phyloP scores from a whole-genome alignment of 2,888 invertebrate genomes.

The Deilephila porcellus region DNA sequence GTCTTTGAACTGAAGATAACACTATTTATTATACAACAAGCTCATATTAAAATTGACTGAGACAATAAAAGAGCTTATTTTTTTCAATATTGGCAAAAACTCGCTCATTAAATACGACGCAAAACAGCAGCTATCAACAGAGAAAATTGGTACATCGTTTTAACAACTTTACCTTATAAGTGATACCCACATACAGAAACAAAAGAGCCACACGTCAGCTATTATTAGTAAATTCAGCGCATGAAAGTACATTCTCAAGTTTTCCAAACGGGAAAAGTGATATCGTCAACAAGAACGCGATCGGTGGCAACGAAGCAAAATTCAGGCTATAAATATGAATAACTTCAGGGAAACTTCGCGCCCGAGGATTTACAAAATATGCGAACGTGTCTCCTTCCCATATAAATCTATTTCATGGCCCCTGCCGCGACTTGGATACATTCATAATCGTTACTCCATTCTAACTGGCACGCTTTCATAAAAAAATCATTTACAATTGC shows the following conservation, averaged over 20 bases:
- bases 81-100: too few species aligned
- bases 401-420: constrained; percentile 53
- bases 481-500: neutral
- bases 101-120: neutral
- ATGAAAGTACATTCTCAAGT: constrained; percentile 1
- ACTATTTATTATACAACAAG: too few species aligned
- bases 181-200: neutral
- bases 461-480: neutral
- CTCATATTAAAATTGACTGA: too few species aligned
- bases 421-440: constrained; percentile 30
- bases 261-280: constrained; percentile 39
- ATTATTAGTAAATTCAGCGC: constrained; percentile 13
- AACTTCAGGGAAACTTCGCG: constrained; percentile 53
- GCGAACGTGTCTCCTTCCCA: constrained; percentile 52
- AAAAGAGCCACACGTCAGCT: neutral
- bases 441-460: constrained; percentile 4
- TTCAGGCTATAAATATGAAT: constrained; percentile 53
- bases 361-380: constrained; percentile 60
- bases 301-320: constrained; percentile 47
- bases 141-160: neutral
- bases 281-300: constrained; percentile 44
- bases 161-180: neutral
- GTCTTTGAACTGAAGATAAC: too few species aligned
- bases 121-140: neutral
- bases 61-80: too few species aligned